phyloP scores from a whole-genome alignment of 2,888 invertebrate species.

The Melieria picta region DNA sequence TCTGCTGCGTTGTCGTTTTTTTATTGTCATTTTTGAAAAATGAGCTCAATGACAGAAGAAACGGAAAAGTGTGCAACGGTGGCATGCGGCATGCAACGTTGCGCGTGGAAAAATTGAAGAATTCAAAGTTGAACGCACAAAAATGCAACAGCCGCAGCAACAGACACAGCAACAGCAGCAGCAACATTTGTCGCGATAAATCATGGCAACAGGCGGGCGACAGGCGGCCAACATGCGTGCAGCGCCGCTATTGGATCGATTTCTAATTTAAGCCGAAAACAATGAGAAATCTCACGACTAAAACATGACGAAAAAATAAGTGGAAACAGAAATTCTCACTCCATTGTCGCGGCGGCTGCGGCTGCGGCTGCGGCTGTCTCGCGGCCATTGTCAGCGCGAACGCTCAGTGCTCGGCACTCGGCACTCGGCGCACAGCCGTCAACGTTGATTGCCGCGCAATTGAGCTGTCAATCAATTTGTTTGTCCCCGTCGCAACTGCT shows the following conservation, averaged over 20 bases:
- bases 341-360: too few species aligned
- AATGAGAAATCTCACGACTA: too few species aligned
- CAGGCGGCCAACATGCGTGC: not conserved
- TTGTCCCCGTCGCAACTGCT: conserved; percentile 49
- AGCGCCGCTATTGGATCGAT: not conserved
- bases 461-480: conserved; percentile 34
- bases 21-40: conserved; percentile 22
- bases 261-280: conserved; percentile 26
- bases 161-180: conserved; percentile 31
- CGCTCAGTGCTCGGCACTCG: too few species aligned
- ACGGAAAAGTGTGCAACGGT: not conserved
- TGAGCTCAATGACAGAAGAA: conserved; percentile 26
- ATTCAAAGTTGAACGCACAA: conserved; percentile 24
- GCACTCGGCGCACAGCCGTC: not conserved
- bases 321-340: too few species aligned
- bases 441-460: conserved; percentile 28
- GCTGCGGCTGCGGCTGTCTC: too few species aligned
- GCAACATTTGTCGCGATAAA: conserved; percentile 59
- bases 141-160: conserved; percentile 22
- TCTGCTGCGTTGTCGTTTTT: conserved; percentile 11
- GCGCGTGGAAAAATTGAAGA: conserved; percentile 17
- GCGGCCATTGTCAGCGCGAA: too few species aligned
- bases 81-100: not conserved
- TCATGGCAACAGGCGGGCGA: conserved; percentile 45
- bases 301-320: too few species aligned